These are phyloP conservation scores for Trichoplusia ni DNA, from an alignment of 1,140 invertebrate species.

Conservation along the genomic window DNA sequence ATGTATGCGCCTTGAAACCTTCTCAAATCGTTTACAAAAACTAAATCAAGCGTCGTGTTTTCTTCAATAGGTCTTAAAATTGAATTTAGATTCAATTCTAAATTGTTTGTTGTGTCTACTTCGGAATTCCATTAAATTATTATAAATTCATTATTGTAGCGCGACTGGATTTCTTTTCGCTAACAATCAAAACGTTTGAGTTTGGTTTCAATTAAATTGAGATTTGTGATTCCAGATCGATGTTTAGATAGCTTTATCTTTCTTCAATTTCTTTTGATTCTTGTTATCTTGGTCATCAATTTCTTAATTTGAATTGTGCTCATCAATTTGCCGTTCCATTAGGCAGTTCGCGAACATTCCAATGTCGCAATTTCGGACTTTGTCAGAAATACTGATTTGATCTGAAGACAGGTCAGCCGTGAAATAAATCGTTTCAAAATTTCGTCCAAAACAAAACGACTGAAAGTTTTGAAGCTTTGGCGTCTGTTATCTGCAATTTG, in stretches of 20 bases:
- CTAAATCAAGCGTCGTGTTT: constrained; percentile 4
- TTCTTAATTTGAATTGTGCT: constrained; percentile 15
- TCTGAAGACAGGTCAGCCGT: constrained; percentile 4
- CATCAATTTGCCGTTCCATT: constrained; percentile 23
- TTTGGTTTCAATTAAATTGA: constrained; percentile 1
- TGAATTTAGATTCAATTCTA: constrained; percentile 1
- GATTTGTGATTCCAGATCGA: background rate
- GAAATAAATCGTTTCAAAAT: constrained; percentile 20
- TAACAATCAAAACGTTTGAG: constrained; percentile 9
- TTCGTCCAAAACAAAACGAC: constrained; percentile 14
- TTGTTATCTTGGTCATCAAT: constrained; percentile 1
- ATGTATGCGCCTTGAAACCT: background rate
- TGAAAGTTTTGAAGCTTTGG: background rate
- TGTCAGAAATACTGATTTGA: constrained; percentile 21
- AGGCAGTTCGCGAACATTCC: constrained; percentile 19
- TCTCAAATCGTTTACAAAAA: constrained; percentile 1
- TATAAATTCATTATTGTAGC: constrained; percentile 13
- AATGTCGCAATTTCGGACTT: constrained; percentile 6
- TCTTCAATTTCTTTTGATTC: constrained; percentile 22
- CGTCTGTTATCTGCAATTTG: constrained; percentile 14
- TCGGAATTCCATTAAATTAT: background rate
- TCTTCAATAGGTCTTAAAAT: background rate
- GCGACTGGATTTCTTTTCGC: background rate
- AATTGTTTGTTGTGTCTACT: constrained; percentile 17
- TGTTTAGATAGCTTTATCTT: constrained; percentile 21